These are phyloP conservation scores for Aphidoletes aphidimyza DNA, from an alignment of 2,888 invertebrate genomes.

Conservation along the genomic window DNA sequence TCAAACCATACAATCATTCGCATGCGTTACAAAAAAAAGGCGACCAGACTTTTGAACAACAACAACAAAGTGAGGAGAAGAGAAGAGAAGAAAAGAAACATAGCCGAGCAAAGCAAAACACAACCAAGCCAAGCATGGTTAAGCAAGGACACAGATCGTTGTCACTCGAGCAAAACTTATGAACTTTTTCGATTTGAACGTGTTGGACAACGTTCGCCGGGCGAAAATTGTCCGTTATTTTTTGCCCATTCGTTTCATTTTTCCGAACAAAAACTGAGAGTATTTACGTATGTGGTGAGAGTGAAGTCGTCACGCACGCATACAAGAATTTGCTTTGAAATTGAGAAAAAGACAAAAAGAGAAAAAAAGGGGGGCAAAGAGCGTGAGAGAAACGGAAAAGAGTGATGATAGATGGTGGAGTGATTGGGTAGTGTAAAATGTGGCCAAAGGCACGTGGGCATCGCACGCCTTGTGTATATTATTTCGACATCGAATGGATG, in stretches of 20 bases:
- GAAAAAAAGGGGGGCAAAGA: not conserved
- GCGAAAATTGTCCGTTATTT: not conserved
- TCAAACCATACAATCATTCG: not conserved
- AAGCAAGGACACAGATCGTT: slow-evolving; percentile 44
- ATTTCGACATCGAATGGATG: no score
- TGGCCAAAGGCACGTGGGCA: not conserved
- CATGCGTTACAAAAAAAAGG: not conserved
- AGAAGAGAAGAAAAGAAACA: not conserved
- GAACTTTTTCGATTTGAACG: slow-evolving; percentile 6
- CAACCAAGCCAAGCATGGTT: slow-evolving; percentile 10
- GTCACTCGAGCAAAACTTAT: slow-evolving; percentile 10
- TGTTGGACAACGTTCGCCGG: not conserved
- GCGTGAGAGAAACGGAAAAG: no score
- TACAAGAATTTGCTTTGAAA: not conserved
- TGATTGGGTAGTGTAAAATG: not conserved
- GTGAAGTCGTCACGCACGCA: slow-evolving; percentile 32
- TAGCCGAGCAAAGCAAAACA: not conserved
- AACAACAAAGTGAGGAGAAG: no score
- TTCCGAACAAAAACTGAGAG: not conserved
- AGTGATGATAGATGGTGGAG: no score
- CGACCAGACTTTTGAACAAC: not conserved
- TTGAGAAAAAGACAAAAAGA: not conserved
- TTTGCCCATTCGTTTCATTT: not conserved
- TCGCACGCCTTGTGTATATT: not conserved
- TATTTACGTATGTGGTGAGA: not conserved